phyloP scores from a whole-genome alignment of 2,113 vertebrate genomes.

The Melanostigma gelatinosum region DNA sequence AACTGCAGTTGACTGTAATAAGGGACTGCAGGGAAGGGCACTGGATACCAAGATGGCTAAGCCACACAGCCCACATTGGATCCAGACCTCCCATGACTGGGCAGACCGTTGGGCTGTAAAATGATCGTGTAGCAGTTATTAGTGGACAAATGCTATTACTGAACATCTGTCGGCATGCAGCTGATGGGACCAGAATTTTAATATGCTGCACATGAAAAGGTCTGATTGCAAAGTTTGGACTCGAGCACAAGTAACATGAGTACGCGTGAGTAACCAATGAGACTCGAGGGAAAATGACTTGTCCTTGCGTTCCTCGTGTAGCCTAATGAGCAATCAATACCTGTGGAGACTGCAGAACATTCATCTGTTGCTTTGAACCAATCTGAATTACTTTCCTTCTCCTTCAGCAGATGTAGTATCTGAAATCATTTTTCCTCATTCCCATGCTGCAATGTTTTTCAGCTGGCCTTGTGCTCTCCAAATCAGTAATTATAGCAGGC shows the following conservation, averaged over 20 bases:
- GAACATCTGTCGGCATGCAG: conserved; percentile 45
- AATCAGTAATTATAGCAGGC: conserved; percentile 48
- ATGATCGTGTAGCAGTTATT: conserved; percentile 35
- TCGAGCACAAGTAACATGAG: background rate
- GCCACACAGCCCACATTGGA: conserved; percentile 45
- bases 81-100: conserved; percentile 45
- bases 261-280: conserved; percentile 30
- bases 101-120: conserved; percentile 17
- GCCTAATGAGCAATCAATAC: conserved; percentile 43
- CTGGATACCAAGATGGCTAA: conserved; percentile 59
- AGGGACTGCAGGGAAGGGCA: conserved; percentile 60
- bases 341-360: conserved; percentile 23
- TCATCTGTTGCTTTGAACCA: conserved; percentile 27
- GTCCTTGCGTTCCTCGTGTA: conserved; percentile 13
- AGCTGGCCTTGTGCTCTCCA: conserved; percentile 5
- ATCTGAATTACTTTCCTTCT: conserved; percentile 8
- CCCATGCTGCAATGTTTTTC: conserved; percentile 8
- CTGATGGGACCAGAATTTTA: conserved; percentile 43
- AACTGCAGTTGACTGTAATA: conserved; percentile 62
- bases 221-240: conserved; percentile 43
- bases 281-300: conserved; percentile 17
- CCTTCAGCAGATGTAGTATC: background rate
- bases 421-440: conserved; percentile 31
- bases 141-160: conserved; percentile 39
- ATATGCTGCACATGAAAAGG: conserved; percentile 26